A percentile compares a stretch with the other conserved stretches of the same genome.
These are phyloP conservation scores for Coregonus sp. DNA, from an alignment of 2,797 vertebrate genomes.

Conservation along the genomic window DNA sequence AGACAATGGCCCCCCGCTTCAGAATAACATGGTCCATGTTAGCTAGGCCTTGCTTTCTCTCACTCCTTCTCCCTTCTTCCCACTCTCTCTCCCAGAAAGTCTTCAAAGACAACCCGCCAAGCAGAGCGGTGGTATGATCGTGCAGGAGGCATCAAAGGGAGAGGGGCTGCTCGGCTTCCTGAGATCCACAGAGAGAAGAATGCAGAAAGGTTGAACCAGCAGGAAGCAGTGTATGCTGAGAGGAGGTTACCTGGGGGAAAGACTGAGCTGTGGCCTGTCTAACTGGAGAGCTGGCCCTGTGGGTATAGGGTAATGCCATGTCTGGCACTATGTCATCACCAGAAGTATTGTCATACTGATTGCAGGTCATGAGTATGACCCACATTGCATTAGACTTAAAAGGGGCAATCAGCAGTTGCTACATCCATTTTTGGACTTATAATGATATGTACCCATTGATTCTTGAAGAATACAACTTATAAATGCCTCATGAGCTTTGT, in stretches of 20 bases:
- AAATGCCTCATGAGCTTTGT: too few relatives aligned
- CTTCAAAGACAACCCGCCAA: neutral
- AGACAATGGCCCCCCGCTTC: constrained; percentile 49
- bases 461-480: too few relatives aligned
- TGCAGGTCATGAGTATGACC: neutral
- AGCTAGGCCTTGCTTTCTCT: constrained; percentile 12
- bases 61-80: neutral
- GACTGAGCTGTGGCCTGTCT: neutral
- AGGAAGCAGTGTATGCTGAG: constrained; percentile 21
- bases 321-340: neutral
- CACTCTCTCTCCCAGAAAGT: neutral
- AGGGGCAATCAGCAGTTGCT: too few relatives aligned
- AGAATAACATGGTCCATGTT: constrained; percentile 22
- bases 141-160: neutral
- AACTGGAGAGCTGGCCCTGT: neutral
- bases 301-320: neutral
- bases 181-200: neutral
- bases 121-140: neutral
- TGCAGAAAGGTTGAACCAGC: constrained; percentile 4
- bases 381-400: neutral
- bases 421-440: too few relatives aligned
- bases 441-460: too few relatives aligned
- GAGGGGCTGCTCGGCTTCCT: neutral
- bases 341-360: neutral
- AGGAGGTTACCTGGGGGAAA: constrained; percentile 28